Evolutionary conservation across 2,888 invertebrate species (phyloP).

Genomic region (Trissolcus brochymenae): DNA sequence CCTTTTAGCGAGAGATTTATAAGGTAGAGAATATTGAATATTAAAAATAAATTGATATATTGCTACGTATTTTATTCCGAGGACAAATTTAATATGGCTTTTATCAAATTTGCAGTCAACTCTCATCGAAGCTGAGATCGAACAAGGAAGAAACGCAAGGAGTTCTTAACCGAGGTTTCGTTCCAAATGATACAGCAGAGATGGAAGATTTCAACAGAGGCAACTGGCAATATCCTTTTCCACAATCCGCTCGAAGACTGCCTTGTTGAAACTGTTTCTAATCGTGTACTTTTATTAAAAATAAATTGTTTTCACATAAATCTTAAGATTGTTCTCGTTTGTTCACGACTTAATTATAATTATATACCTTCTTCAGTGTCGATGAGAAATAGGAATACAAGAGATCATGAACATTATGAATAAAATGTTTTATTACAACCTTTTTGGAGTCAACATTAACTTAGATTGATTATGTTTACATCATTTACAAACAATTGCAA

Average conservation of each 20-base stretch:
- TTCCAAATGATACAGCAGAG: conserved; percentile 67
- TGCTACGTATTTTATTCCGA: background rate
- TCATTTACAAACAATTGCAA: background rate
- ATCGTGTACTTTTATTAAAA: conserved; percentile 6
- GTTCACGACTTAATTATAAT: too few species aligned
- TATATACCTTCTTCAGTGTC: too few species aligned
- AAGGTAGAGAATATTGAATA: too few species aligned
- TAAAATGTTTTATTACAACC: too few species aligned
- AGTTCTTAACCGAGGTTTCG: conserved; percentile 70
- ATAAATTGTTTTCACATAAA: background rate
- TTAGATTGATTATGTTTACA: too few species aligned
- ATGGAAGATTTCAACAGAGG: conserved; percentile 66
- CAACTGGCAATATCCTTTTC: conserved; percentile 74
- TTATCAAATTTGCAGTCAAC: conserved; percentile 60
- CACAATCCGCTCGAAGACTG: conserved; percentile 67
- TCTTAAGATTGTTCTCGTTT: background rate
- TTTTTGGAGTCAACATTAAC: too few species aligned
- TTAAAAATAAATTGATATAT: conserved; percentile 12
- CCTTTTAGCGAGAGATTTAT: conserved; percentile 70
- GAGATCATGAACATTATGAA: too few species aligned
- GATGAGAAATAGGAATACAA: too few species aligned
- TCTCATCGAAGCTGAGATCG: conserved; percentile 69
- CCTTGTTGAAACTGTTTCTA: conserved; percentile 15
- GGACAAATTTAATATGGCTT: too few species aligned
- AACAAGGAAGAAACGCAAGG: conserved; percentile 68